Evolutionary conservation across 2,797 vertebrate species (phyloP).

Genomic region (Parambassis ranga): DNA sequence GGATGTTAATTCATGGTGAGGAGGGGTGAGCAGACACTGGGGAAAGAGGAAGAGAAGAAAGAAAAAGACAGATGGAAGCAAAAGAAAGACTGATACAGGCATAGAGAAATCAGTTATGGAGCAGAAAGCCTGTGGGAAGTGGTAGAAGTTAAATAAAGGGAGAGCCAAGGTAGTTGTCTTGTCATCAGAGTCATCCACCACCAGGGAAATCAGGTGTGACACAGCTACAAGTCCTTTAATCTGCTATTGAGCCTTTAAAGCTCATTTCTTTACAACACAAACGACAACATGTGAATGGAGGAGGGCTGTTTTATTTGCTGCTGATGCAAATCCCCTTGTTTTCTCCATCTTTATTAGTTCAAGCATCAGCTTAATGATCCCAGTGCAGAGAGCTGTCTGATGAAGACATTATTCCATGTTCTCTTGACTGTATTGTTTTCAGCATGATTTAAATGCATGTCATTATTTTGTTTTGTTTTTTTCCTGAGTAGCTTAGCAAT

Average conservation of each 20-base stretch:
- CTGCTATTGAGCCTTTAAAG: slow-evolving; percentile 21
- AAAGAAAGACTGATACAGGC: slow-evolving; percentile 43
- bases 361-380: not conserved
- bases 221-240: slow-evolving; percentile 40
- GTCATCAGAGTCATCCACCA: slow-evolving; percentile 47
- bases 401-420: not conserved
- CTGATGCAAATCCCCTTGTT: slow-evolving; percentile 5
- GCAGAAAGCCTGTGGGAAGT: slow-evolving; percentile 21
- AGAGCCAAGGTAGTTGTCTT: slow-evolving; percentile 39
- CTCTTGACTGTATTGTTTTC: not conserved
- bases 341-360: slow-evolving; percentile 1
- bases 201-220: slow-evolving; percentile 54
- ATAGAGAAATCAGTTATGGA: slow-evolving; percentile 18
- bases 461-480: too few species aligned
- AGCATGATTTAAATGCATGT: not conserved
- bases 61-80: slow-evolving; percentile 33
- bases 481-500: too few species aligned
- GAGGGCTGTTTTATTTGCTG: not conserved
- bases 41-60: not conserved
- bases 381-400: not conserved
- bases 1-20: slow-evolving; percentile 52
- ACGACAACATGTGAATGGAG: slow-evolving; percentile 3
- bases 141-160: slow-evolving; percentile 53
- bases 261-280: slow-evolving; percentile 24
- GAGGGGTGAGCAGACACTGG: not conserved